Evolutionary conservation across 2,113 vertebrate species (phyloP), one percentile per base, ranked within the genome.

Genomic region (Opisthocomus hoazin): DNA sequence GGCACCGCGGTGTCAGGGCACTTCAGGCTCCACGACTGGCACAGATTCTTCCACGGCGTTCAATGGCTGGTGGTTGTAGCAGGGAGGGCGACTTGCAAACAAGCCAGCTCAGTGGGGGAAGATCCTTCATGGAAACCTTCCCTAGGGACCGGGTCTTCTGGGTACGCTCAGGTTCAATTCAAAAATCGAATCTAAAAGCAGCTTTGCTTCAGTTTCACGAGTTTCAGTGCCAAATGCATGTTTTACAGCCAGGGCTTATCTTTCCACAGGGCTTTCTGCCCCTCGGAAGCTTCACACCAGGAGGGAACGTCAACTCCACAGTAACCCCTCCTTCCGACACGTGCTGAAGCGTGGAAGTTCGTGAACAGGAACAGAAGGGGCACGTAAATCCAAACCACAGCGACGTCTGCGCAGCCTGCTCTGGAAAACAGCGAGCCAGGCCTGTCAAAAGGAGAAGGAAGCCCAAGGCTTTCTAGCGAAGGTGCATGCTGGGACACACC

Each of bases 1-100:
- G 9, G 61, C n/a, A n/a, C n/a, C n/a, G n/a, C n/a, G n/a, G n/a
- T n/a, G n/a, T n/a, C 53, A 12, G 32, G 43, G 32, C n/a, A 27
- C 12, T 14, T 36, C 3, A 43, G 24, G 58, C n/a, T 77, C 26
- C 1, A 0, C 9, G 46, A 54, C 11, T 29, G 53, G 26, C 4
- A 2, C 18, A 41, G 2, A 7, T n/a, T 57, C 24, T 60, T 61
- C 73, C 46, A 43, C 37, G 21, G 23, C 61, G 18, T 34, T 56
- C 13, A 71, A 57, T 8, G 45, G 39, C 37, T 53, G 29, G 54
- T 64, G 15, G 24, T 58, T 60, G 37, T 12, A 68, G 66, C 32
- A 50, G 17, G 1, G 5, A 63, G 9, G 14, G 17, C 39, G 77
- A 56, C 43, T 46, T 41, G 43, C 18, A 8, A 51, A 57, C 76